phyloP scores from a whole-genome alignment of 1,140 invertebrate species.

The Periplaneta americana region DNA sequence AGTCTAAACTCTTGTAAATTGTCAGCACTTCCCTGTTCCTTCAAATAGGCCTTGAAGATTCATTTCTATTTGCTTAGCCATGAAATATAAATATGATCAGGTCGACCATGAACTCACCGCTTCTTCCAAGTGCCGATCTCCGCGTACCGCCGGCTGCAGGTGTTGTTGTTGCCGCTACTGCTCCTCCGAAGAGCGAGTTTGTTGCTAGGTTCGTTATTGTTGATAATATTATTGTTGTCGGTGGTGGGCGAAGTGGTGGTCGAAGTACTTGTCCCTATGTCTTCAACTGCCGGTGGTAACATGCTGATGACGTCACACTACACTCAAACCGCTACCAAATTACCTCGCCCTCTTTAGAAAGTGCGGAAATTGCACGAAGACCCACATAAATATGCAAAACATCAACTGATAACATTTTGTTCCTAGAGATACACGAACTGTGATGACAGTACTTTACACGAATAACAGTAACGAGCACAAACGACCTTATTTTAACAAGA shows the following conservation, averaged over 20 bases:
- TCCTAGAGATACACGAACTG: not conserved
- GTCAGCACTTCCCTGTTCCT: too few species aligned
- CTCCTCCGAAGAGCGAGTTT: not conserved
- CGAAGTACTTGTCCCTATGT: not conserved
- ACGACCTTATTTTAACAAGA: too few species aligned
- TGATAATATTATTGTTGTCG: constrained; percentile 1
- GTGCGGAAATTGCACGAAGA: not conserved
- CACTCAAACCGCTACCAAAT: not conserved
- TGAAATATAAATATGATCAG: too few species aligned
- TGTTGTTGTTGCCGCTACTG: not conserved
- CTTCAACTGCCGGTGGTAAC: not conserved
- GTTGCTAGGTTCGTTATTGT: not conserved
- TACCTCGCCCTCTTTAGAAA: not conserved
- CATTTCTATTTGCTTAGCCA: too few species aligned
- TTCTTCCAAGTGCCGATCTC: constrained; percentile 6
- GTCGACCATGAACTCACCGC: not conserved
- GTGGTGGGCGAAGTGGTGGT: not conserved
- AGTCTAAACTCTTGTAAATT: too few species aligned
- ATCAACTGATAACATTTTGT: not conserved
- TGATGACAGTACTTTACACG: not conserved
- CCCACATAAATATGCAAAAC: too few species aligned
- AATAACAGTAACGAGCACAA: too few species aligned
- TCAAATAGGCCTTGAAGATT: too few species aligned
- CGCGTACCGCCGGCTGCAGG: not conserved
- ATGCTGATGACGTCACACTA: not conserved